Conservation (phyloP, 2,888 invertebrate species). For the Cepaea hortensis region DNA sequence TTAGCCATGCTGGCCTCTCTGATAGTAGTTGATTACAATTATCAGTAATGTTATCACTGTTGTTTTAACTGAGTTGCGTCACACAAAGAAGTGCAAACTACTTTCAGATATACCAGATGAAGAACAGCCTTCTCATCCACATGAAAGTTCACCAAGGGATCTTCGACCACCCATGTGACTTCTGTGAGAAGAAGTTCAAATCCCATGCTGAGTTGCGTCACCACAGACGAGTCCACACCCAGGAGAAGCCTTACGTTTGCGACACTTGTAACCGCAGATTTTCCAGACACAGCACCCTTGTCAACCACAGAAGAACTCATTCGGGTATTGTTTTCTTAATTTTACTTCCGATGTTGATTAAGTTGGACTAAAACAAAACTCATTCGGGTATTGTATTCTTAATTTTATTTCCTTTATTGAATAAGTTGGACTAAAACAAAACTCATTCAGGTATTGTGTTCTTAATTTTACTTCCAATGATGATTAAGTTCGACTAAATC, state of each 20-base stretch:
- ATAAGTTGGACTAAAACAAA: too few species aligned
- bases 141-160: conserved; percentile 42
- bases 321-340: conserved; percentile 23
- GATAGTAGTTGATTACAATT: too few species aligned
- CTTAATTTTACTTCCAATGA: too few species aligned
- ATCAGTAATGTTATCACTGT: too few species aligned
- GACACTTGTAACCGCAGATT: conserved; percentile 27
- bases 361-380: conserved; percentile 18
- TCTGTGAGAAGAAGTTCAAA: conserved; percentile 43
- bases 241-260: conserved; percentile 32
- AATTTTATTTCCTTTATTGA: not conserved
- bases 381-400: conserved; percentile 27
- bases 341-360: not conserved
- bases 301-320: conserved; percentile 41
- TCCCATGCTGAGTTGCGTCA: conserved; percentile 41
- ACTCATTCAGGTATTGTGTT: too few species aligned
- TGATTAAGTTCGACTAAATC: too few species aligned
- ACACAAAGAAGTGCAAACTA: not conserved
- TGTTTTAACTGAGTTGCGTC: too few species aligned
- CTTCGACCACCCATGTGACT: conserved; percentile 43
- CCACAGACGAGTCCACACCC: conserved; percentile 41
- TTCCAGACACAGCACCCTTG: conserved; percentile 43
- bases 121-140: conserved; percentile 37
- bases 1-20: too few species aligned
- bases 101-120: conserved; percentile 36